A percentile compares a stretch with the other conserved stretches of the same genome.
phyloP scores from a whole-genome alignment of 1,140 invertebrate species.

The fruit fly (Drosophila melanogaster) region DNA sequence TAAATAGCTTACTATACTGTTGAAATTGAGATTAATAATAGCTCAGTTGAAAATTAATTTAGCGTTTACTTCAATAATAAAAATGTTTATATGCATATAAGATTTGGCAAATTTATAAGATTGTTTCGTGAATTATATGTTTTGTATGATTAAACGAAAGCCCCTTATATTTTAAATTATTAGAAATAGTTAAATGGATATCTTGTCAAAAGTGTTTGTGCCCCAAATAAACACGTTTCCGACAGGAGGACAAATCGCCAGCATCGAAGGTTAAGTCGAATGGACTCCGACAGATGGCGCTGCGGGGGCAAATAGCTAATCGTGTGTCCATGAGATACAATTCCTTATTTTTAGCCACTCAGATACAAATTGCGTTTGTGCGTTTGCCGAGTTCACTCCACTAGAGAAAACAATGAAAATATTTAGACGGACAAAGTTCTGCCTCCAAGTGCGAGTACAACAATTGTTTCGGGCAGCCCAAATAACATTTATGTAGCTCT shows the following conservation, averaged over 20 bases:
- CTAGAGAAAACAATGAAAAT: slow-evolving; percentile 55
- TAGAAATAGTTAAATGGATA: too few species aligned
- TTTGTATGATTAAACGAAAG: too few species aligned
- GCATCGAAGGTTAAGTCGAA: slow-evolving; percentile 1
- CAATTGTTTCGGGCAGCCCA: slow-evolving; percentile 21
- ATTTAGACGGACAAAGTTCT: slow-evolving; percentile 46
- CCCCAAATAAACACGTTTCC: neutral
- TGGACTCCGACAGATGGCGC: slow-evolving; percentile 16
- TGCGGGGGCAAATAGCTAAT: slow-evolving; percentile 51
- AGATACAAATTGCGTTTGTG: slow-evolving; percentile 21
- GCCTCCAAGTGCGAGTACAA: slow-evolving; percentile 15
- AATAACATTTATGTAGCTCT: slow-evolving; percentile 15
- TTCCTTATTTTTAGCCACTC: slow-evolving; percentile 44
- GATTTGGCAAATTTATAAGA: neutral
- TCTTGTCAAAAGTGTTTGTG: neutral
- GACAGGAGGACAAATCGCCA: neutral
- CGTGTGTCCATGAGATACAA: slow-evolving; percentile 30
- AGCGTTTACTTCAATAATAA: too few species aligned
- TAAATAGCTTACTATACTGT: too few species aligned
- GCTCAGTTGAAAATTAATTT: neutral
- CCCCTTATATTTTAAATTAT: too few species aligned
- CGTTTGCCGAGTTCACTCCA: slow-evolving; percentile 28
- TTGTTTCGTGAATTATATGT: too few species aligned
- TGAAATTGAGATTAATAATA: neutral
- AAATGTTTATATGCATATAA: too few species aligned